A percentile compares a stretch with the other conserved stretches of the same genome.
Evolutionary conservation across 2,888 invertebrate genomes (phyloP).

Genomic region (Pediacus dermestoides): DNA sequence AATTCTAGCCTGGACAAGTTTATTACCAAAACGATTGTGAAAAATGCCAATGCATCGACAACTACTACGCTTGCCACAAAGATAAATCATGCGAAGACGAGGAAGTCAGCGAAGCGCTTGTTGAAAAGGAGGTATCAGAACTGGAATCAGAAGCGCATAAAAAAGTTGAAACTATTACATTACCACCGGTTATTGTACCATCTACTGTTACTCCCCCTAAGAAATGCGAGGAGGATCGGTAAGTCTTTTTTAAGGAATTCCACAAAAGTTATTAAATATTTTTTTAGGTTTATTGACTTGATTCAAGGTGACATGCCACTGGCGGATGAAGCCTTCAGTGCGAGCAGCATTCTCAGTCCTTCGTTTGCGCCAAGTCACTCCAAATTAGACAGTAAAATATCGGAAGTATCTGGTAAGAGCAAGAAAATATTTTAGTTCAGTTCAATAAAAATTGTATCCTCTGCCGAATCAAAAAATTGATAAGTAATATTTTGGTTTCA

Average conservation of each 20-base stretch:
- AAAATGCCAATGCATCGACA: constrained; percentile 77
- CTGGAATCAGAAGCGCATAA: constrained; percentile 29
- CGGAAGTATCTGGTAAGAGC: constrained; percentile 26
- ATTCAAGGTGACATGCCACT: constrained; percentile 53
- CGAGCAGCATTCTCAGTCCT: constrained; percentile 55
- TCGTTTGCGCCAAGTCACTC: constrained; percentile 56
- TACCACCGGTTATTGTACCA: constrained; percentile 22
- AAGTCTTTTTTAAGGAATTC: constrained; percentile 17
- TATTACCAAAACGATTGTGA: constrained; percentile 60
- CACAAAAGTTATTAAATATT: constrained; percentile 10
- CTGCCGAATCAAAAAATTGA: no score
- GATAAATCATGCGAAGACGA: constrained; percentile 9
- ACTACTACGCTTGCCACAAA: constrained; percentile 67
- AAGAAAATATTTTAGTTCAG: background rate
- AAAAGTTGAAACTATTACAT: constrained; percentile 7
- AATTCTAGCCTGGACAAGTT: constrained; percentile 67
- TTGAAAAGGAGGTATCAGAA: constrained; percentile 25
- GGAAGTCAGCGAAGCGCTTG: no score
- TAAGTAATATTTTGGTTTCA: constrained; percentile 31
- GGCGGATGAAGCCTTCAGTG: constrained; percentile 56
- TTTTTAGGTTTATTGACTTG: constrained; percentile 48
- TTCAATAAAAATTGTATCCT: no score
- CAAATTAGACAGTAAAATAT: constrained; percentile 43
- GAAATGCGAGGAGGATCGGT: constrained; percentile 49
- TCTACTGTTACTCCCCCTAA: constrained; percentile 50